Base-by-base conservation (phyloP, 2,888 invertebrate species). In the Latrodectus hesperus region DNA sequence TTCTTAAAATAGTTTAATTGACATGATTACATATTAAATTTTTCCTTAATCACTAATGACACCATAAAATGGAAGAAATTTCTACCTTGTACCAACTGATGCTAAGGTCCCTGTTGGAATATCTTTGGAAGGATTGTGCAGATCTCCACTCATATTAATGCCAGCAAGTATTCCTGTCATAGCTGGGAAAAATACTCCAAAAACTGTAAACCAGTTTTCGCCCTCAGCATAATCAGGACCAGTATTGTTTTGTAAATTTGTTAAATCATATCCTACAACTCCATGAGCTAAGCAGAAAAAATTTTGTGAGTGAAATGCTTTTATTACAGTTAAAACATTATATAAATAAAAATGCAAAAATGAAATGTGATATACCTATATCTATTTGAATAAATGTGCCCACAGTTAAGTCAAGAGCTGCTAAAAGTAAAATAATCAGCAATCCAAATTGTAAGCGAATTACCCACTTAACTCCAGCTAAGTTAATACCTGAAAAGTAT, bases 391-490 rank as follows among this genome's bases (percentile, higher is more conserved):
- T 95, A 92, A 98, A 96, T 91, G 97, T 97, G 90, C 99, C 99
- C 86, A 98, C 96, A 93, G 96, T 95, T 92, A 99, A 98, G 93
- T 99, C 98, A 90, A 97, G 93, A 14, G 97, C 97, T 86, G 98
- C 98, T 89, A 98, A 92, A 79, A 98, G 94, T 85, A 99, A 94
- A 82, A 98, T 95, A 90, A 98, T 93, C 49, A 99, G 94, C 71
- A 99, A 94, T 55, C 96, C 93, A 93, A 99, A 97, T 92, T 99
- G 99, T 81, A 99, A 93, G 91, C 99, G 97, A 84, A 99, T 96
- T 51, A 99, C 98, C 98, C 98, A 99, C 92, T 98, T 98, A 0
- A 99, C 98, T 67, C 99, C 99, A 51, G 98, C 98, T 68, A 98
- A 94, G 93, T 99, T 99, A 90, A 99, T 98, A 89, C 96, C 93